phyloP scores from a whole-genome alignment of 2,113 vertebrate species.

The Oxygymnocypris stewartii region DNA sequence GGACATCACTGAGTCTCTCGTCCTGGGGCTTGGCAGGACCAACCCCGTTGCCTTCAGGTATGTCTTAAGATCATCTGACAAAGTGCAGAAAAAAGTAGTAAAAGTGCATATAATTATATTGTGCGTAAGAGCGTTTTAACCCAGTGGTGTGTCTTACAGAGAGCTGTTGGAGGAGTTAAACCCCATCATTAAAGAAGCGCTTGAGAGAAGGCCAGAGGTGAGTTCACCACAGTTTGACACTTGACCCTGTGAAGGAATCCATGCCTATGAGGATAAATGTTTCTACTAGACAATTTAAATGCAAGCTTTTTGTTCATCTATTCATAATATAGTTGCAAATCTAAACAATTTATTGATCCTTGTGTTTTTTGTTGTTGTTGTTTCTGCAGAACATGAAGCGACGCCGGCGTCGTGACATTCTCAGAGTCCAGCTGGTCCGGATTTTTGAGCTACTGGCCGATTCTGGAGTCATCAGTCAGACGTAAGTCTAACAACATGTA shows the following conservation, averaged over 20 bases:
- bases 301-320: neutral
- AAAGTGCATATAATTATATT: too few species aligned
- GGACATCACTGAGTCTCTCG: constrained; percentile 98
- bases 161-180: constrained; percentile 97
- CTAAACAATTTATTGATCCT: neutral
- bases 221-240: constrained; percentile 53
- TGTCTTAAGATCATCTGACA: neutral
- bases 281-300: neutral
- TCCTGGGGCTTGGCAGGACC: constrained; percentile 99
- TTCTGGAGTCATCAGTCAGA: constrained; percentile 96
- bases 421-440: constrained; percentile 96
- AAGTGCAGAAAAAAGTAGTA: too few species aligned
- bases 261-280: neutral
- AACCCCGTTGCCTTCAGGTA: constrained; percentile 96
- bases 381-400: constrained; percentile 93
- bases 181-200: constrained; percentile 99
- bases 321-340: neutral
- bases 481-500: constrained; percentile 69
- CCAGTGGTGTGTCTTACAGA: constrained; percentile 70
- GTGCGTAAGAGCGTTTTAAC: neutral
- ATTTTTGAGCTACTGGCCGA: constrained; percentile 99
- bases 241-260: neutral
- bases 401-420: constrained; percentile 96
- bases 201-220: constrained; percentile 99
- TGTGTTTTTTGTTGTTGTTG: neutral